phyloP scores from a whole-genome alignment of 2,113 vertebrate genomes.

The Channa argus region DNA sequence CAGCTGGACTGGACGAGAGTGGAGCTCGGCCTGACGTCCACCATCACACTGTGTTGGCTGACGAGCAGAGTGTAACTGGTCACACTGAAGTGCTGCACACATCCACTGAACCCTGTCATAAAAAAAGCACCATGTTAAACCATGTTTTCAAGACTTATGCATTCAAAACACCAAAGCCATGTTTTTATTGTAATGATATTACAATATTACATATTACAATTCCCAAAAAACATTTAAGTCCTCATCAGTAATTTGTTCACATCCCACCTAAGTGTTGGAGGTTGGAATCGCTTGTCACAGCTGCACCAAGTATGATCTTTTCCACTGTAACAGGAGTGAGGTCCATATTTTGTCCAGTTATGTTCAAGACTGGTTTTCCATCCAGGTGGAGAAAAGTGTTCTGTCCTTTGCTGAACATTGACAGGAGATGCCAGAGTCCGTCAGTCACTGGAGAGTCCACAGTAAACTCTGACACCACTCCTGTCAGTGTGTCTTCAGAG shows the following conservation, averaged over 20 bases:
- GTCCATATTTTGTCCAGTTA: conserved; percentile 53
- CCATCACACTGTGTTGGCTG: conserved; percentile 67
- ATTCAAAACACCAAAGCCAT: too few relatives aligned
- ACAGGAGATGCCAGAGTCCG: conserved; percentile 78
- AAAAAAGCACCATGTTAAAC: background rate
- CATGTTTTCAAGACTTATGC: too few relatives aligned
- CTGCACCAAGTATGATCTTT: conserved; percentile 71
- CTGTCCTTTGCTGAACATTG: conserved; percentile 50
- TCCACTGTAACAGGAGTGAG: conserved; percentile 59
- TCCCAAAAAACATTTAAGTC: too few relatives aligned
- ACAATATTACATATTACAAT: too few relatives aligned
- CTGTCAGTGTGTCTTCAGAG: conserved; percentile 57
- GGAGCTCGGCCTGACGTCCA: conserved; percentile 67
- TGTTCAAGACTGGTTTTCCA: conserved; percentile 62
- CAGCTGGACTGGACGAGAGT: conserved; percentile 71
- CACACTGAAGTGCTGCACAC: conserved; percentile 79
- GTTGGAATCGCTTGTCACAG: conserved; percentile 21
- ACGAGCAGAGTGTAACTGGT: conserved; percentile 68
- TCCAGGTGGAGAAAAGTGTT: conserved; percentile 70
- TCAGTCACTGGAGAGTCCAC: conserved; percentile 68
- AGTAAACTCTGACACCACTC: conserved; percentile 56
- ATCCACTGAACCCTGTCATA: conserved; percentile 79
- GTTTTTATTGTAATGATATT: too few relatives aligned
- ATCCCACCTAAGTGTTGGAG: conserved; percentile 66
- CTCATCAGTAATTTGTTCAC: background rate